Evolutionary conservation across 2,888 invertebrate genomes (phyloP).

Genomic region (Sylvicola cinctus): DNA sequence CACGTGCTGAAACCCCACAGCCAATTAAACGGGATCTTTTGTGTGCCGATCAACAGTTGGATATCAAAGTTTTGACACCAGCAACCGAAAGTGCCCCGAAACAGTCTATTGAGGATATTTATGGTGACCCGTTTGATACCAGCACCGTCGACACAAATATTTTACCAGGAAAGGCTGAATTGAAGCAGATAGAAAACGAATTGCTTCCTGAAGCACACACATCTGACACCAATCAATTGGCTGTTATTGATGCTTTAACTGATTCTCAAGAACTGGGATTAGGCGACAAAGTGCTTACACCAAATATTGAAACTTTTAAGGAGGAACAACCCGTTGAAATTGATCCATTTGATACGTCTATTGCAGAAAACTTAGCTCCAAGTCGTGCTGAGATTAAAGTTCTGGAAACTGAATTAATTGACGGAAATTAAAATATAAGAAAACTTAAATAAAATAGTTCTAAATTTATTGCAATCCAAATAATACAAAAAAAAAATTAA

Average conservation of each 20-base stretch:
- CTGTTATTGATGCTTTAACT: slow-evolving; percentile 22
- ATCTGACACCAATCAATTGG: slow-evolving; percentile 14
- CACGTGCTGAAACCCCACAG: slow-evolving; percentile 19
- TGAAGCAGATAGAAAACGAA: slow-evolving; percentile 59
- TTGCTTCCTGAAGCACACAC: slow-evolving; percentile 30
- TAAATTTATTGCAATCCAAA: slow-evolving; percentile 1
- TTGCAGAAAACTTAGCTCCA: slow-evolving; percentile 52
- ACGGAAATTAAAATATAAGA: slow-evolving; percentile 17
- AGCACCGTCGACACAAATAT: slow-evolving; percentile 50
- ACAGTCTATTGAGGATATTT: slow-evolving; percentile 19
- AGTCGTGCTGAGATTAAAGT: slow-evolving; percentile 61
- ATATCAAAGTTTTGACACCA: slow-evolving; percentile 49
- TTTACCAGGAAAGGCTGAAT: slow-evolving; percentile 54
- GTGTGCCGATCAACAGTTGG: slow-evolving; percentile 32
- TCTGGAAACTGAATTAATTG: slow-evolving; percentile 52
- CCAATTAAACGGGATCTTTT: slow-evolving; percentile 19
- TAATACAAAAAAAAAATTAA: slow-evolving; percentile 11
- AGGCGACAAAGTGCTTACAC: slow-evolving; percentile 48
- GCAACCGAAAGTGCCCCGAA: slow-evolving; percentile 27
- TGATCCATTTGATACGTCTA: slow-evolving; percentile 80
- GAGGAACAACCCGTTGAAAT: slow-evolving; percentile 26
- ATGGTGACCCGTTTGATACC: slow-evolving; percentile 66
- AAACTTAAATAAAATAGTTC: slow-evolving; percentile 1
- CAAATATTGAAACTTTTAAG: slow-evolving; percentile 26
- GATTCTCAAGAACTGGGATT: slow-evolving; percentile 29